phyloP scores from a whole-genome alignment of 2,113 vertebrate genomes.

The Echinops telfairi region DNA sequence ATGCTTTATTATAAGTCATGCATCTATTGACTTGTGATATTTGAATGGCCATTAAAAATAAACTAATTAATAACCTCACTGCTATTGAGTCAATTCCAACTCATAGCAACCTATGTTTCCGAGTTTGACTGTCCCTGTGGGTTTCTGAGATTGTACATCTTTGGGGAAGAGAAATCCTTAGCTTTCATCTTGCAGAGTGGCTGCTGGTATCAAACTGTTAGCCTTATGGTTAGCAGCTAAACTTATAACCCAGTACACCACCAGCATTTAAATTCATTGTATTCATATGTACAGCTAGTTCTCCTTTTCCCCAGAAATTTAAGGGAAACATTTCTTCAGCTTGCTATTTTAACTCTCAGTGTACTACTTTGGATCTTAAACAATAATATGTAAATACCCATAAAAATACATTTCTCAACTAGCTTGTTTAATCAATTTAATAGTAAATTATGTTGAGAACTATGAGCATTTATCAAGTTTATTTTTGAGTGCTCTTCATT shows the following conservation, averaged over 20 bases:
- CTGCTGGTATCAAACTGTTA: too few relatives aligned
- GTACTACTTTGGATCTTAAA: not conserved
- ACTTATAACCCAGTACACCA: not conserved
- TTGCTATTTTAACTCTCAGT: not conserved
- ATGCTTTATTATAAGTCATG: constrained; percentile 40
- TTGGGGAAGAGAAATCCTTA: too few relatives aligned
- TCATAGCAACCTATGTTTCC: too few relatives aligned
- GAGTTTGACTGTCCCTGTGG: too few relatives aligned
- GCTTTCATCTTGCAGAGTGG: too few relatives aligned
- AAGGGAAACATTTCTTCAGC: constrained; percentile 1
- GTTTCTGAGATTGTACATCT: too few relatives aligned
- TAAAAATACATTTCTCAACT: constrained; percentile 5
- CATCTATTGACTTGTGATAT: not conserved
- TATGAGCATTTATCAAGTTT: not conserved
- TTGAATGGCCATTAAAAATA: not conserved
- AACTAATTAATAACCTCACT: too few relatives aligned
- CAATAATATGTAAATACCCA: not conserved
- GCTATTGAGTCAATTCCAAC: too few relatives aligned
- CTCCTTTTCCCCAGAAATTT: constrained; percentile 39
- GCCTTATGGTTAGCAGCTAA: too few relatives aligned
- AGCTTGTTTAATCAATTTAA: constrained; percentile 14
- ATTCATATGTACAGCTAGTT: not conserved
- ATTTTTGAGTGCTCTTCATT: constrained; percentile 15
- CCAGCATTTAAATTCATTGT: constrained; percentile 31
- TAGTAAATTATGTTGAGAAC: constrained; percentile 9